Percentiles rank a stretch among this genome's conserved stretches.
Conservation (phyloP, 2,797 vertebrate genomes). For the Eulemur albifrons region DNA sequence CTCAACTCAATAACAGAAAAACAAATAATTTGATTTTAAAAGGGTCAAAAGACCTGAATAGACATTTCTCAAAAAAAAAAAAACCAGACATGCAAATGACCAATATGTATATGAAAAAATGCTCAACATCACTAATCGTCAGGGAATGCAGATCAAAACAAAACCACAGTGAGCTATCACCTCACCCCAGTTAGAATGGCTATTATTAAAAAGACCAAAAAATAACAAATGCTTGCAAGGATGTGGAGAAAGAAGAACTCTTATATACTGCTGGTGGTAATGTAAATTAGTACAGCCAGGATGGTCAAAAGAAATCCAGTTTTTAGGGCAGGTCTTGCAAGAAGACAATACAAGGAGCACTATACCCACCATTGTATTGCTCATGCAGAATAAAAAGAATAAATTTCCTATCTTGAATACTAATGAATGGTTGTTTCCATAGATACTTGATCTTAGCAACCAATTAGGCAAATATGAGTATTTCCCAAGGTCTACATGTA, state of each 20-base stretch:
- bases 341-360: background rate
- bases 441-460: slow-evolving; percentile 50
- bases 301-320: background rate
- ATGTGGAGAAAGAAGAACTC: background rate
- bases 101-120: background rate
- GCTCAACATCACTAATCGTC: background rate
- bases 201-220: background rate
- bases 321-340: background rate
- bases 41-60: background rate
- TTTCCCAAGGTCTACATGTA: background rate
- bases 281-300: background rate
- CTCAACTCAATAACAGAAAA: background rate
- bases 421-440: slow-evolving; percentile 25
- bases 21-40: background rate
- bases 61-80: background rate
- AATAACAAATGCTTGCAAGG: background rate
- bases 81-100: background rate
- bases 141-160: background rate
- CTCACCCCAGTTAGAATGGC: background rate
- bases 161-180: background rate
- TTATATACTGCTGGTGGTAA: background rate
- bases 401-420: slow-evolving; percentile 17
- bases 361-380: background rate
- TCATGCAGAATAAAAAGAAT: background rate
- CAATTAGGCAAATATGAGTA: slow-evolving; percentile 28